Percentiles rank a stretch among this genome's conserved stretches.
phyloP scores from a whole-genome alignment of 2,888 invertebrate genomes.

The Xylocampa areola region DNA sequence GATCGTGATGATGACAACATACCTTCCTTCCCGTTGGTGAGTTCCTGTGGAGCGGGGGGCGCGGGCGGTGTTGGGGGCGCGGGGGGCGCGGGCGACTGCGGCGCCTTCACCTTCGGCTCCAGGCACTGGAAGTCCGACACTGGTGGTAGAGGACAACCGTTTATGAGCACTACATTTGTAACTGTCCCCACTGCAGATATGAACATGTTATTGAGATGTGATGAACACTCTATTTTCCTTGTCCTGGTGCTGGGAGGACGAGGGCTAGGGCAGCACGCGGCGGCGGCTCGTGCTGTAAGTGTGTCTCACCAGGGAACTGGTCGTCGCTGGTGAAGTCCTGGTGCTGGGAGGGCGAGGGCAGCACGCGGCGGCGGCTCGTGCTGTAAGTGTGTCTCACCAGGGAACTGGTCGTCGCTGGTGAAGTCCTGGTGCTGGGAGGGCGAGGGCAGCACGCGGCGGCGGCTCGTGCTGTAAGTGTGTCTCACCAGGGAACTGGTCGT shows the following conservation, averaged over 20 bases:
- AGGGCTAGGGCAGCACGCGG: too few relatives aligned
- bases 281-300: too few relatives aligned
- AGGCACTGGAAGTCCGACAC: conserved; percentile 74
- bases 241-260: too few relatives aligned
- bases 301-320: too few relatives aligned
- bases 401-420: conserved; percentile 65
- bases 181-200: too few relatives aligned
- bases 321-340: conserved; percentile 76
- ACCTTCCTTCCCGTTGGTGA: conserved; percentile 2
- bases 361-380: too few relatives aligned
- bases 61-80: neutral
- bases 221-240: too few relatives aligned
- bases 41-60: neutral
- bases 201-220: too few relatives aligned
- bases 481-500: conserved; percentile 49
- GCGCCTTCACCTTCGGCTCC: conserved; percentile 60
- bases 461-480: too few relatives aligned
- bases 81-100: neutral
- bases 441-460: conserved; percentile 1
- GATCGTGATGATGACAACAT: too few relatives aligned
- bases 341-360: neutral
- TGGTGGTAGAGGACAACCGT: conserved; percentile 47
- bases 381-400: too few relatives aligned
- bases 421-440: conserved; percentile 64
- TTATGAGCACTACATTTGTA: too few relatives aligned